These are phyloP conservation scores for Nephrotoma flavescens DNA, from an alignment of 2,888 invertebrate genomes.

Conservation along the genomic window DNA sequence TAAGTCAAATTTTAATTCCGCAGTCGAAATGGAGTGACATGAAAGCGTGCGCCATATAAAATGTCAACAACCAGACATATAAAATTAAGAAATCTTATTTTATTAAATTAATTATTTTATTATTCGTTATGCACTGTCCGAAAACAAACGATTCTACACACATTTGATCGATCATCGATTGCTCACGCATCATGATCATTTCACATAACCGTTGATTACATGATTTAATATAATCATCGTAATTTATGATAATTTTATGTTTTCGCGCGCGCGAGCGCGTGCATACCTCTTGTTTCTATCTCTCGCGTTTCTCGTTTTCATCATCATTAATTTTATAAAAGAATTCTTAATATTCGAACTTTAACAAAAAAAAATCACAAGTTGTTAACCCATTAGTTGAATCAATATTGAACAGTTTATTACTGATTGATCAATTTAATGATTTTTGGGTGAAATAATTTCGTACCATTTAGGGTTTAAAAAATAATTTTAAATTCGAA, in stretches of 20 bases:
- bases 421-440: not conserved
- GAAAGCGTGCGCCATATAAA: not conserved
- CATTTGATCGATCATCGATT: not conserved
- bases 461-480: not conserved
- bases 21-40: too few species aligned
- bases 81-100: not conserved
- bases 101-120: not conserved
- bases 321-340: not conserved
- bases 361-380: not conserved
- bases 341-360: not conserved
- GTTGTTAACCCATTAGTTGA: not conserved
- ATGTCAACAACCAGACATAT: not conserved
- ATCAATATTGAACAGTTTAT: not conserved
- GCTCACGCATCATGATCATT: not conserved
- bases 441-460: not conserved
- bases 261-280: not conserved
- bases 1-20: not conserved
- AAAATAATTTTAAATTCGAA: not conserved
- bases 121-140: too few species aligned
- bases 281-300: not conserved
- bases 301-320: not conserved
- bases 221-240: not conserved
- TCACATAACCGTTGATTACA: not conserved
- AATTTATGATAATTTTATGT: not conserved
- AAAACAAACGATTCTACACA: not conserved